phyloP scores from a whole-genome alignment of 2,797 vertebrate species.

The Atherinosoma microstoma region DNA sequence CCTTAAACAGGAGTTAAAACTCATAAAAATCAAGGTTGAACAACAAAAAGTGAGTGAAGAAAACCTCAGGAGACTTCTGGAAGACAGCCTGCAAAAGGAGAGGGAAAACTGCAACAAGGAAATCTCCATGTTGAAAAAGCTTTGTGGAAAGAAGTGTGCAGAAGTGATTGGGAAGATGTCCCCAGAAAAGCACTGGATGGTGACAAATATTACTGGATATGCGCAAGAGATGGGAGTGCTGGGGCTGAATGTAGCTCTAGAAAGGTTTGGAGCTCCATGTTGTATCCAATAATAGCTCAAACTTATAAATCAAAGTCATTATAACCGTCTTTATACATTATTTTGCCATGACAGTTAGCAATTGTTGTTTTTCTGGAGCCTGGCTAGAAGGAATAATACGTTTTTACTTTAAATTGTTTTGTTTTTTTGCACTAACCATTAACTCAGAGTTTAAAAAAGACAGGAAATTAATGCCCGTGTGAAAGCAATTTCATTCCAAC shows the following conservation, averaged over 20 bases:
- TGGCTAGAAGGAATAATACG: background rate
- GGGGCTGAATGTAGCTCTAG: conserved; percentile 61
- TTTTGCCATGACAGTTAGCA: background rate
- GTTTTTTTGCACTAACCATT: conserved; percentile 18
- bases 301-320: background rate
- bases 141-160: conserved; percentile 16
- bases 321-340: background rate
- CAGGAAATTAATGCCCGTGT: conserved; percentile 19
- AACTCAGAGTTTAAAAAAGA: conserved; percentile 5
- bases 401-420: conserved; percentile 1
- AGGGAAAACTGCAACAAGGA: conserved; percentile 16
- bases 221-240: conserved; percentile 69
- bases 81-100: conserved; percentile 35
- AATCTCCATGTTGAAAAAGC: conserved; percentile 11
- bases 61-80: conserved; percentile 41
- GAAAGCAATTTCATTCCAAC: conserved; percentile 53
- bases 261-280: conserved; percentile 48
- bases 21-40: conserved; percentile 39
- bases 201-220: conserved; percentile 48
- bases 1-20: conserved; percentile 50
- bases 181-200: conserved; percentile 10
- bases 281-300: conserved; percentile 51
- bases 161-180: conserved; percentile 4
- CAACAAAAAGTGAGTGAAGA: conserved; percentile 41
- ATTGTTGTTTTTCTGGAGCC: background rate